Conservation (phyloP, 1,140 invertebrate genomes). For the Ptiloglossa arizonensis region DNA sequence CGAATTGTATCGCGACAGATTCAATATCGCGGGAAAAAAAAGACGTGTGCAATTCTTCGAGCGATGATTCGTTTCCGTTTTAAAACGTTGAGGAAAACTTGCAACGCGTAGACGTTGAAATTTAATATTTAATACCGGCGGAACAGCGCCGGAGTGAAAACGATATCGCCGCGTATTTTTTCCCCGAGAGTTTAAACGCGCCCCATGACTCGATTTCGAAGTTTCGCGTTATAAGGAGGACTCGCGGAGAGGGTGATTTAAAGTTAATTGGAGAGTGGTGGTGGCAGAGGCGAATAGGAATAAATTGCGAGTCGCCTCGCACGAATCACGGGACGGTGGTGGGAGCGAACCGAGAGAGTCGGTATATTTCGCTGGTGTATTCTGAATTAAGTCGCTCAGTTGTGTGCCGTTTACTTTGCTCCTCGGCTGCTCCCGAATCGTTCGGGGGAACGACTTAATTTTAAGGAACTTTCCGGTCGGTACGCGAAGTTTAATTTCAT, state of each 20-base stretch:
- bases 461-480: slow-evolving; percentile 60
- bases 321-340: slow-evolving; percentile 33
- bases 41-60: no score
- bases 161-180: slow-evolving; percentile 25
- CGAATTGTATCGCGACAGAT: no score
- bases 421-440: slow-evolving; percentile 58
- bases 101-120: neutral
- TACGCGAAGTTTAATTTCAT: slow-evolving; percentile 51
- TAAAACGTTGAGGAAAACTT: no score
- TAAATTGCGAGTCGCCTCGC: slow-evolving; percentile 67
- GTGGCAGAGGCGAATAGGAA: slow-evolving; percentile 52
- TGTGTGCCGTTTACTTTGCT: slow-evolving; percentile 65
- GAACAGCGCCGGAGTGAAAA: slow-evolving; percentile 4
- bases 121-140: neutral
- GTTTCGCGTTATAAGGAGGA: slow-evolving; percentile 59
- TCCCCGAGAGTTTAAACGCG: slow-evolving; percentile 25
- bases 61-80: no score
- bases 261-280: slow-evolving; percentile 67
- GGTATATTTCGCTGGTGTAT: slow-evolving; percentile 53
- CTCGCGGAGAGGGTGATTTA: slow-evolving; percentile 57
- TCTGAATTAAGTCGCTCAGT: slow-evolving; percentile 68
- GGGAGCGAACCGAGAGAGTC: neutral
- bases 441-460: slow-evolving; percentile 61
- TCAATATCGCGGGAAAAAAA: no score
- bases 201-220: slow-evolving; percentile 59